Percentiles rank a stretch among this genome's conserved stretches.
phyloP scores from a whole-genome alignment of 2,113 vertebrate genomes.

The Ictalurus punctatus region DNA sequence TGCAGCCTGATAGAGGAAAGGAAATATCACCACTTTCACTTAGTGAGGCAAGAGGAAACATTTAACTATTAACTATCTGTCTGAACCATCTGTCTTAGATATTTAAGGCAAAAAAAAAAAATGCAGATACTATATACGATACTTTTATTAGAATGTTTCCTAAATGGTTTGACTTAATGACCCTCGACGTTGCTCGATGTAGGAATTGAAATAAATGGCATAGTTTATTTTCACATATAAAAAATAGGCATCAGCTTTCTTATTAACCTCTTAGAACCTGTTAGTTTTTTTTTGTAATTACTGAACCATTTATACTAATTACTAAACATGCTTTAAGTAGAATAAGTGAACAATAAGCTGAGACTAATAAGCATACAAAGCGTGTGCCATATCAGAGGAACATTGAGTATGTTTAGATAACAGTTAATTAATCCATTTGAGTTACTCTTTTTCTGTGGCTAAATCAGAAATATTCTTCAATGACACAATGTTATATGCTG shows the following conservation, averaged over 20 bases:
- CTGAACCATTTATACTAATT: background rate
- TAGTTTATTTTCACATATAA: background rate
- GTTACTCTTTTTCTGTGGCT: background rate
- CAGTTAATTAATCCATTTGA: background rate
- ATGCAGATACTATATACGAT: background rate
- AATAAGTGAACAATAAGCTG: background rate
- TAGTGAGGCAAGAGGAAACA: constrained; percentile 27
- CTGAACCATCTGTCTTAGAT: background rate
- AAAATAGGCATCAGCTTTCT: background rate
- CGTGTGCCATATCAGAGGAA: background rate
- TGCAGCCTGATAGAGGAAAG: constrained; percentile 60
- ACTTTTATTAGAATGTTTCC: background rate
- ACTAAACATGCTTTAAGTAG: background rate
- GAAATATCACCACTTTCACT: constrained; percentile 55
- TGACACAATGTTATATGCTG: background rate
- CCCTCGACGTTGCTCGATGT: background rate
- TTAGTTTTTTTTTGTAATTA: background rate
- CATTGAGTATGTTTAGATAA: background rate
- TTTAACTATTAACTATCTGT: constrained; percentile 10
- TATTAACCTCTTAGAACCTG: background rate
- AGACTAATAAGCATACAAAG: background rate
- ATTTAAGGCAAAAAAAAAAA: background rate
- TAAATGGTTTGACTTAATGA: background rate
- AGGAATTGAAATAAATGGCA: background rate
- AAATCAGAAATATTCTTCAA: background rate